Evolutionary conservation across 2,113 vertebrate species (phyloP).

Genomic region (Tetraodon nigroviridis): DNA sequence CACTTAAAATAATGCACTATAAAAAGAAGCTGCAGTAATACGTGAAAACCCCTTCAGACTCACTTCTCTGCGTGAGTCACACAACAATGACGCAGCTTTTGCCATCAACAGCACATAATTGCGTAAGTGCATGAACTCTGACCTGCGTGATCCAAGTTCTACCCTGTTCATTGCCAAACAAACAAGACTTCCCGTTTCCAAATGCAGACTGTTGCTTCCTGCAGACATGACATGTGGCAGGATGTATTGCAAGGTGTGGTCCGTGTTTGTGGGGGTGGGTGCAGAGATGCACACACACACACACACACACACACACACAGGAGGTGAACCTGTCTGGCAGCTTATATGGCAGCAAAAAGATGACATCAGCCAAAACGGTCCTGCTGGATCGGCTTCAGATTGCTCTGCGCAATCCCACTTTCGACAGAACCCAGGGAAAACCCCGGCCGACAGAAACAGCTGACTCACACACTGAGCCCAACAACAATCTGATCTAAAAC

Average conservation of each 20-base stretch:
- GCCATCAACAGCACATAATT: not conserved
- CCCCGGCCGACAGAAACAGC: slow-evolving; percentile 30
- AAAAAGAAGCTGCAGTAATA: slow-evolving; percentile 72
- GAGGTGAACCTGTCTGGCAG: not conserved
- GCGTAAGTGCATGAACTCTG: not conserved
- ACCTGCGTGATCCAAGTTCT: not conserved
- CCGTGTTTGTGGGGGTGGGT: not conserved
- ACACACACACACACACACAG: not conserved
- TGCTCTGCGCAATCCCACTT: slow-evolving; percentile 12
- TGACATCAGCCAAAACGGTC: not conserved
- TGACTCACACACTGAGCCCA: slow-evolving; percentile 42
- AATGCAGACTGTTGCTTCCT: too few relatives aligned
- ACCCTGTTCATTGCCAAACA: not conserved
- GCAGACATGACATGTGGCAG: too few relatives aligned
- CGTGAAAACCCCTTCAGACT: slow-evolving; percentile 53
- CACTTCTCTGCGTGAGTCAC: slow-evolving; percentile 34
- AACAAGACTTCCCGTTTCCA: not conserved
- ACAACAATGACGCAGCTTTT: slow-evolving; percentile 50
- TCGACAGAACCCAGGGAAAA: slow-evolving; percentile 17
- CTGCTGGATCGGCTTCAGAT: slow-evolving; percentile 19
- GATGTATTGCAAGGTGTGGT: too few relatives aligned
- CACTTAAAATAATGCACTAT: slow-evolving; percentile 68
- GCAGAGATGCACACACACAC: not conserved
- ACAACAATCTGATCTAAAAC: slow-evolving; percentile 19
- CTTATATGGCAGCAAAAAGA: slow-evolving; percentile 1